phyloP scores from a whole-genome alignment of 2,113 vertebrate genomes.

The Cryptomyrus ogoouensis region DNA sequence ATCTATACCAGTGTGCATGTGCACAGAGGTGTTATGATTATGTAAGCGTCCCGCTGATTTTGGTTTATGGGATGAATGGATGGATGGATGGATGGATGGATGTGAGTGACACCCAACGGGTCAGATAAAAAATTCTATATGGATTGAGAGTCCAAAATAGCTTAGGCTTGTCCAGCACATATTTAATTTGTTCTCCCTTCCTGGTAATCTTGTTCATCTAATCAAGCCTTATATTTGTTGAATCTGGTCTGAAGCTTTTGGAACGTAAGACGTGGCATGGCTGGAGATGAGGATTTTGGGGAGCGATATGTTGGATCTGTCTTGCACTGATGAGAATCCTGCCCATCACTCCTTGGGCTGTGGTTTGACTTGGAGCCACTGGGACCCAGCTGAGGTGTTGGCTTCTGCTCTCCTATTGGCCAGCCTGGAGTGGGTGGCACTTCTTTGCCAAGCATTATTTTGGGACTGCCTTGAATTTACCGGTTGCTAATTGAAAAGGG shows the following conservation, averaged over 20 bases:
- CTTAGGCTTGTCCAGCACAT: neutral
- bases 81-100: neutral
- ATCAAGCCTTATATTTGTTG: neutral
- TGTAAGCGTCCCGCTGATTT: neutral
- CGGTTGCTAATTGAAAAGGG: neutral
- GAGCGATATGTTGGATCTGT: neutral
- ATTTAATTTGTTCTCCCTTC: neutral
- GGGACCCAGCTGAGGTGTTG: neutral
- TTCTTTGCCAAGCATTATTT: neutral
- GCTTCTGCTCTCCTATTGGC: neutral
- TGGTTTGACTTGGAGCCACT: neutral
- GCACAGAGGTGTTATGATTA: neutral
- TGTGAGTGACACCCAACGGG: neutral
- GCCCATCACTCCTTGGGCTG: neutral
- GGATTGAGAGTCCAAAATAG: neutral
- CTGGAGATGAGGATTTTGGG: neutral
- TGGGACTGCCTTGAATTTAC: neutral
- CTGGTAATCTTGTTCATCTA: neutral
- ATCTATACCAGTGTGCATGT: neutral
- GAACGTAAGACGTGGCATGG: neutral
- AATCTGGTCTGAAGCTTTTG: neutral
- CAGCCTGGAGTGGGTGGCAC: neutral
- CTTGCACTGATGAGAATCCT: neutral
- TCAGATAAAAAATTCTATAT: neutral
- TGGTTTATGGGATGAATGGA: neutral